Percentiles rank a stretch among this genome's conserved stretches.
Conservation (phyloP, 2,888 invertebrate species). For the Branchipolynoe longqiensis region DNA sequence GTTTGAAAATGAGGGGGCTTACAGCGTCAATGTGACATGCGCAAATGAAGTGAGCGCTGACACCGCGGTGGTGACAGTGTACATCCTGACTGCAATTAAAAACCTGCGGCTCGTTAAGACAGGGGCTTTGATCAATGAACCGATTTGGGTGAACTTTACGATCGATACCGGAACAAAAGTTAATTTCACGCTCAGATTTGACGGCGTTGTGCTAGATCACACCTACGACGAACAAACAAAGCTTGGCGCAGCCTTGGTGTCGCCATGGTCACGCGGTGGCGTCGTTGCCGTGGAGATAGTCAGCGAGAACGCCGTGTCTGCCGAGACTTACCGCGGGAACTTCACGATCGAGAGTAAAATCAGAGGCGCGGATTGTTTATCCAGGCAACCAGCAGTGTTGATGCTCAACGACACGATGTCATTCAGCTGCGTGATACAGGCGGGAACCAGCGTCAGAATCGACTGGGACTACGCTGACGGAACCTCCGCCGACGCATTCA, state of each 20-base stretch:
- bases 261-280: not conserved
- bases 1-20: constrained; percentile 64
- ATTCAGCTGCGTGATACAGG: constrained; percentile 67
- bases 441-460: constrained; percentile 70
- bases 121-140: not conserved
- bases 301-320: not conserved
- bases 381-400: not conserved
- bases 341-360: constrained; percentile 10
- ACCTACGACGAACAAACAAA: constrained; percentile 50
- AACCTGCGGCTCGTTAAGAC: not conserved
- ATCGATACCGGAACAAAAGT: constrained; percentile 61
- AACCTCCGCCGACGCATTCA: not conserved
- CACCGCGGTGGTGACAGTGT: not conserved
- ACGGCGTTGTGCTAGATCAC: not conserved
- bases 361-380: not conserved
- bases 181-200: constrained; percentile 60
- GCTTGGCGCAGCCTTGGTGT: not conserved
- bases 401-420: constrained; percentile 60
- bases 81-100: not conserved
- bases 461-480: constrained; percentile 67
- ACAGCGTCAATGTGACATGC: constrained; percentile 69
- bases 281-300: not conserved
- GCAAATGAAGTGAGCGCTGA: constrained; percentile 69
- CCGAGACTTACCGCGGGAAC: not conserved
- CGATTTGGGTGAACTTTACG: constrained; percentile 51